A percentile compares a stretch with the other conserved stretches of the same genome.
Evolutionary conservation across 2,113 vertebrate species (phyloP).

Genomic region (Willisornis vidua): DNA sequence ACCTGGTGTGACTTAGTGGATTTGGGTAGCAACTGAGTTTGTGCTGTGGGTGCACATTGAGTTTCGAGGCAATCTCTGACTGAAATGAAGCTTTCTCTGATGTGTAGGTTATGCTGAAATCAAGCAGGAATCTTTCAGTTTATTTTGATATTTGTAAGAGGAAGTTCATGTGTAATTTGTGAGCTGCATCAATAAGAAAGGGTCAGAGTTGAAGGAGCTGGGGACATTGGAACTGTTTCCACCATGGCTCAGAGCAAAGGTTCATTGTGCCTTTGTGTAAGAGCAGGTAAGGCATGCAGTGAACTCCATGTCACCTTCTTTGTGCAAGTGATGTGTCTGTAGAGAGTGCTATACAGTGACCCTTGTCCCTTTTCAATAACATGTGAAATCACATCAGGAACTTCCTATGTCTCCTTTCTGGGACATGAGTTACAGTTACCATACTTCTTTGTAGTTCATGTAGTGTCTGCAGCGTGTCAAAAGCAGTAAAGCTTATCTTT

Average conservation of each 20-base stretch:
- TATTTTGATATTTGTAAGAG: not conserved
- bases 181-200: not conserved
- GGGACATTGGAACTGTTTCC: not conserved
- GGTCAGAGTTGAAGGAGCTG: not conserved
- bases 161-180: not conserved
- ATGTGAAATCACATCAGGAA: not conserved
- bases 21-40: not conserved
- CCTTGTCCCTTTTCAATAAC: not conserved
- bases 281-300: not conserved
- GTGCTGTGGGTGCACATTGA: accelerated
- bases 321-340: not conserved
- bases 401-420: not conserved
- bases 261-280: not conserved
- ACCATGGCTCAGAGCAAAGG: not conserved
- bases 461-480: not conserved
- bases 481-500: not conserved
- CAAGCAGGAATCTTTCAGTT: not conserved
- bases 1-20: not conserved
- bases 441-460: not conserved
- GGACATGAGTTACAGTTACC: not conserved
- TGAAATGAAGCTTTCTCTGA: not conserved
- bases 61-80: not conserved
- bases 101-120: not conserved
- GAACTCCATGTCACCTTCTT: not conserved
- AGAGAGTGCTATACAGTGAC: not conserved